Base-by-base conservation (phyloP, 2,888 invertebrate species). In the Coenonympha arcania region DNA sequence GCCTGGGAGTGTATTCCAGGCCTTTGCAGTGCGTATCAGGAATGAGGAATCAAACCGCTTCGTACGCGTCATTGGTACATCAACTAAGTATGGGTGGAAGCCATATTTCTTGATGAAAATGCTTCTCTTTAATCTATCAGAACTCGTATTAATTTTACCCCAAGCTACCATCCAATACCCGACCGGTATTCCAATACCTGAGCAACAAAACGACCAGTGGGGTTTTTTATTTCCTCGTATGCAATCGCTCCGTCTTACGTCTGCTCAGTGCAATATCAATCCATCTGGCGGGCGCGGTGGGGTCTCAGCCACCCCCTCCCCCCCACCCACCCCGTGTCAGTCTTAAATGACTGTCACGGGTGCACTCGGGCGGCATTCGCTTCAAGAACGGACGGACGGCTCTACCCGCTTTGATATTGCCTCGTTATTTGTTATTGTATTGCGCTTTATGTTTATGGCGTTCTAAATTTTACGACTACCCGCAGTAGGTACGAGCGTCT, bases 291-390 rank as follows among this genome's bases (percentile, higher is more conserved):
- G 76, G 76, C 50, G 76, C 15, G 56, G 48, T 44, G 50, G 54
- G 56, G 58, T 48, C 54, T 55, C n/a, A n/a, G n/a, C n/a, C n/a
- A n/a, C n/a, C n/a, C n/a, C n/a, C n/a, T n/a, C n/a, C n/a, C n/a
- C n/a, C n/a, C n/a, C n/a, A n/a, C n/a, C 68, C 68, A 69, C 68
- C 76, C 79, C 82, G 76, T 78, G 82, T 85, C 85, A 85, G 82
- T 85, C 85, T 84, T 83, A 84, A 84, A 84, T 84, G 84, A 85
- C 79, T 84, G 84, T 84, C 85, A 83, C 83, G 83, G 82, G 82
- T 76, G 79, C 79, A 79, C 75, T 79, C 73, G 68, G 68, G 72
- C 71, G 66, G 71, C 58, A 52, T 52, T 69, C 69, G 74, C 71
- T 73, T 77, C 79, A 82, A 75, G 81, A 80, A 78, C 78, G 70